phyloP scores from a whole-genome alignment of 2,113 vertebrate species.

The Zosterops hypoxanthus region DNA sequence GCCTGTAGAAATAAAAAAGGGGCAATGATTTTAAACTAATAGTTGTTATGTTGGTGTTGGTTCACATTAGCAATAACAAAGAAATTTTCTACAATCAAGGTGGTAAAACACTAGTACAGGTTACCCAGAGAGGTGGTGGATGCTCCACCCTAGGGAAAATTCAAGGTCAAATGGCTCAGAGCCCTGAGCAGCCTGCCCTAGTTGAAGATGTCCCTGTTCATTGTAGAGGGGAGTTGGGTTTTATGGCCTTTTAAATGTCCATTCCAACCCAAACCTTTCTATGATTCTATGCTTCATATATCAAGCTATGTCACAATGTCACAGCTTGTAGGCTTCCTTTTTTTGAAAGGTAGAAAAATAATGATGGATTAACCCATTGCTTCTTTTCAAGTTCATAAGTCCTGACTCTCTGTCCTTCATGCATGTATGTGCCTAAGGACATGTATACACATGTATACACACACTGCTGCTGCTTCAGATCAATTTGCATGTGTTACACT shows the following conservation, averaged over 20 bases:
- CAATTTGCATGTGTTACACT: background rate
- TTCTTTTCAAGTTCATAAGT: background rate
- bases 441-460: background rate
- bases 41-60: no score
- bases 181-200: background rate
- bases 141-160: background rate
- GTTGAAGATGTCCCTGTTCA: background rate
- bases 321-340: background rate
- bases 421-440: no score
- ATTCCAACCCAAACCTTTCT: background rate
- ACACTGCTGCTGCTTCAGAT: background rate
- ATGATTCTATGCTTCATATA: background rate
- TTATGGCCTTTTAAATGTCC: background rate
- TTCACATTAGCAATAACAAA: background rate
- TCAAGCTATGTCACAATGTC: background rate
- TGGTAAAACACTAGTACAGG: background rate
- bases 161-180: no score
- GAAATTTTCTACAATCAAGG: background rate
- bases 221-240: background rate
- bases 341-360: background rate
- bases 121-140: background rate
- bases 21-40: background rate
- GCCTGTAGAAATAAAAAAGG: background rate
- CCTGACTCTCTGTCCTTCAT: background rate
- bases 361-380: background rate